Conservation (phyloP, 2,113 vertebrate genomes). For the Alligator sinensis region DNA sequence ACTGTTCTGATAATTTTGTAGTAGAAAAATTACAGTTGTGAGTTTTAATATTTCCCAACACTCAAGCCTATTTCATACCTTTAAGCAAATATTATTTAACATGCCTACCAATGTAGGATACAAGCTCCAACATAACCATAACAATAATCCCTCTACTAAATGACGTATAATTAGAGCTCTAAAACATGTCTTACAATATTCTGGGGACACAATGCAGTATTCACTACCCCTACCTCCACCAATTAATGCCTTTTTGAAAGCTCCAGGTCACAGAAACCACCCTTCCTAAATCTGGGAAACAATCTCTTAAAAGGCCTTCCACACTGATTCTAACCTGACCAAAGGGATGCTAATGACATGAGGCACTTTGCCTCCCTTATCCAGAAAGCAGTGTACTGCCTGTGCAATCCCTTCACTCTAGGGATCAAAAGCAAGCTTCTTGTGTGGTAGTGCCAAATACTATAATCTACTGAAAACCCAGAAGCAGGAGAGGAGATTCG, state of each 20-base stretch:
- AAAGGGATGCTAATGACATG: not conserved
- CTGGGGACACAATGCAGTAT: not conserved
- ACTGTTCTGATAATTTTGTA: not conserved
- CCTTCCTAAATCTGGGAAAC: not conserved
- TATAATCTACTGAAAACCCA: not conserved
- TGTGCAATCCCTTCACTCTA: not conserved
- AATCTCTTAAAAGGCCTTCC: not conserved
- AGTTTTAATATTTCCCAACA: not conserved
- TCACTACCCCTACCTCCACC: not conserved
- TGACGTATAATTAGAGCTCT: not conserved
- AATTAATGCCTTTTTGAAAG: not conserved
- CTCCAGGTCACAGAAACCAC: not conserved
- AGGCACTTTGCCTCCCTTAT: not conserved
- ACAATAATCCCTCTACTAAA: not conserved
- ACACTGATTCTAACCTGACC: not conserved
- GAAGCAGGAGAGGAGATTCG: not conserved
- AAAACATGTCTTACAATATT: not conserved
- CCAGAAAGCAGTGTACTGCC: not conserved
- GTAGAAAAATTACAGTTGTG: not conserved
- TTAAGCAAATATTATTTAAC: not conserved
- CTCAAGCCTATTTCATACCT: not conserved
- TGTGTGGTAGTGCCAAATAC: not conserved
- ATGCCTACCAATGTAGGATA: not conserved
- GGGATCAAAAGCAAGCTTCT: not conserved
- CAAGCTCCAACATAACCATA: not conserved